Evolutionary conservation across 1,140 invertebrate species (phyloP).

Genomic region (Batillaria attramentaria): DNA sequence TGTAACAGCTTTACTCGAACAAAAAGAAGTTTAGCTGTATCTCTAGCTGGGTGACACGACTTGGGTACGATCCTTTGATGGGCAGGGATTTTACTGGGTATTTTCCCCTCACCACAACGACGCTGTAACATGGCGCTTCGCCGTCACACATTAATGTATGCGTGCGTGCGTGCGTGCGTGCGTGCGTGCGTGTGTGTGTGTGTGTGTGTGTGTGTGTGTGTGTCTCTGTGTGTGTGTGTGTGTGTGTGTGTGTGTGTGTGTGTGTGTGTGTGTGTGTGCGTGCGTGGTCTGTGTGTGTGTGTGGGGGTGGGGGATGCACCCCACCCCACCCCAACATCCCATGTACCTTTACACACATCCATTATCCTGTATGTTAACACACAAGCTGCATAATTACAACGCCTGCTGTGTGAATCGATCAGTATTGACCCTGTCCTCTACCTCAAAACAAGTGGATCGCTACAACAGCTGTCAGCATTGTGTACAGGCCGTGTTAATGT

Average conservation of each 20-base stretch:
- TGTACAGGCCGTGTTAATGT: too few species aligned
- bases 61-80: background rate
- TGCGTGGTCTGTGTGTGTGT: too few species aligned
- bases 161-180: background rate
- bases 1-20: background rate
- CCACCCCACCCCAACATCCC: too few species aligned
- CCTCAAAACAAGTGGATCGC: too few species aligned
- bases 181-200: background rate
- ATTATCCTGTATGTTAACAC: too few species aligned
- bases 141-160: background rate
- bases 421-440: too few species aligned
- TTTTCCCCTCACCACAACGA: background rate
- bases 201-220: background rate
- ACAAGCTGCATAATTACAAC: too few species aligned
- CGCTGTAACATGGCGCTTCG: background rate
- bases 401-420: too few species aligned
- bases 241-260: constrained; percentile 4
- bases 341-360: too few species aligned
- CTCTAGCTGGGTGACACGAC: background rate
- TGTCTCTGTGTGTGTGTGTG: background rate
- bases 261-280: background rate
- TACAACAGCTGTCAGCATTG: too few species aligned
- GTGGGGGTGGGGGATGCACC: too few species aligned
- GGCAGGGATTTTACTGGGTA: background rate
- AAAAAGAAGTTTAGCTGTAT: background rate